phyloP scores from a whole-genome alignment of 92 coral and sea anemone genomes.

The Porites cylindrica region DNA sequence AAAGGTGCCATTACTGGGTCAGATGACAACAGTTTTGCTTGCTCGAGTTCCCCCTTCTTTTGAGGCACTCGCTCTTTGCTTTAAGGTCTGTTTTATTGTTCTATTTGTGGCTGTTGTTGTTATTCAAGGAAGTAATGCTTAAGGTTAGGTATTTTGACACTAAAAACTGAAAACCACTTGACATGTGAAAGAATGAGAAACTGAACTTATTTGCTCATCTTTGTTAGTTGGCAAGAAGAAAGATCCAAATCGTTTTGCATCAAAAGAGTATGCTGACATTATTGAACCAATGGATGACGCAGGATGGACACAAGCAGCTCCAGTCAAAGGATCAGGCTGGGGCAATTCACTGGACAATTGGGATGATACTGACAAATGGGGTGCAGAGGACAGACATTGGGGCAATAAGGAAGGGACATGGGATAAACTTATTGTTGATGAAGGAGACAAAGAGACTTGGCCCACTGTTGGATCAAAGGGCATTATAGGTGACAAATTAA shows the following conservation, averaged over 20 bases:
- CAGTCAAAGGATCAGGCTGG: conserved; percentile 89
- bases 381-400: conserved; percentile 90
- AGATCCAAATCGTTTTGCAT: conserved; percentile 95
- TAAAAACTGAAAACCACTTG: too few species aligned
- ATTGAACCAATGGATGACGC: conserved; percentile 89
- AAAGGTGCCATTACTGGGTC: too few species aligned
- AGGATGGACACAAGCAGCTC: conserved; percentile 91
- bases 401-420: conserved; percentile 87
- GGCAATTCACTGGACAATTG: conserved; percentile 83
- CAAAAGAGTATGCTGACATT: conserved; percentile 93
- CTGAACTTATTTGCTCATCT: neutral
- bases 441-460: conserved; percentile 93
- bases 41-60: too few species aligned
- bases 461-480: conserved; percentile 91
- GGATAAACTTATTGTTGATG: conserved; percentile 91
- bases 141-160: too few species aligned
- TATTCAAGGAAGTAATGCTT: too few species aligned
- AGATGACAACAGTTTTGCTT: too few species aligned
- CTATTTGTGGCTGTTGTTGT: too few species aligned
- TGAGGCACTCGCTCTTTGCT: too few species aligned
- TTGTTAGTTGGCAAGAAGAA: conserved; percentile 91
- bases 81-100: too few species aligned
- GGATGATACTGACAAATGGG: conserved; percentile 96
- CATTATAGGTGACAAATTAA: conserved; percentile 51
- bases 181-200: too few species aligned